Percentiles rank a stretch among this genome's conserved stretches.
phyloP scores from a whole-genome alignment of 2,888 invertebrate genomes.

The Anthophora plumipes region DNA sequence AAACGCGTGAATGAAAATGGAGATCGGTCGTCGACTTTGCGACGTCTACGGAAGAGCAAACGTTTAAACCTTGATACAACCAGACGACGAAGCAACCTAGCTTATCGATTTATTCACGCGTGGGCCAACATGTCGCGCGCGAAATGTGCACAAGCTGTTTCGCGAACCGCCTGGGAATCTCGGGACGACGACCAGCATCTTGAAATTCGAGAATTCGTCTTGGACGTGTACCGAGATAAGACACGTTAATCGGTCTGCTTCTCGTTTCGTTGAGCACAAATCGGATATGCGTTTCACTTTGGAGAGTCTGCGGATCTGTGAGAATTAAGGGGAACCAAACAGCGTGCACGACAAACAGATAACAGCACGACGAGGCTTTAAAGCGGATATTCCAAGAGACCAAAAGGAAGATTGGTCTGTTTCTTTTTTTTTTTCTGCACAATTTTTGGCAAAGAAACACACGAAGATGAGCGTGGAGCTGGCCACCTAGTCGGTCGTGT shows the following conservation, averaged over 20 bases:
- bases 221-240: neutral
- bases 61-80: conserved; percentile 33
- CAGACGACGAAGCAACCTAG: conserved; percentile 42
- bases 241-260: neutral
- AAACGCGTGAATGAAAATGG: conserved; percentile 30
- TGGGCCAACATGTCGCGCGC: conserved; percentile 56
- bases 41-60: conserved; percentile 20
- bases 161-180: conserved; percentile 14
- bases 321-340: neutral
- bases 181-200: conserved; percentile 3
- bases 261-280: neutral
- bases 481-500: conserved; percentile 70
- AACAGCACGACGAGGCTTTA: neutral
- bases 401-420: no score
- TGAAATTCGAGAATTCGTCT: conserved; percentile 23
- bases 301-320: conserved; percentile 2
- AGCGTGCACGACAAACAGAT: neutral
- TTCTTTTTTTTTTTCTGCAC: neutral
- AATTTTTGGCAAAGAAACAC: neutral
- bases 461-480: conserved; percentile 60
- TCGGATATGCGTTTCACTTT: conserved; percentile 1
- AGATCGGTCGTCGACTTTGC: conserved; percentile 26
- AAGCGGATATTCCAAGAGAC: neutral
- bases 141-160: conserved; percentile 51
- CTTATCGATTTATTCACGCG: conserved; percentile 59